phyloP scores from a whole-genome alignment of 2,888 invertebrate species.

The Protonemura montana region DNA sequence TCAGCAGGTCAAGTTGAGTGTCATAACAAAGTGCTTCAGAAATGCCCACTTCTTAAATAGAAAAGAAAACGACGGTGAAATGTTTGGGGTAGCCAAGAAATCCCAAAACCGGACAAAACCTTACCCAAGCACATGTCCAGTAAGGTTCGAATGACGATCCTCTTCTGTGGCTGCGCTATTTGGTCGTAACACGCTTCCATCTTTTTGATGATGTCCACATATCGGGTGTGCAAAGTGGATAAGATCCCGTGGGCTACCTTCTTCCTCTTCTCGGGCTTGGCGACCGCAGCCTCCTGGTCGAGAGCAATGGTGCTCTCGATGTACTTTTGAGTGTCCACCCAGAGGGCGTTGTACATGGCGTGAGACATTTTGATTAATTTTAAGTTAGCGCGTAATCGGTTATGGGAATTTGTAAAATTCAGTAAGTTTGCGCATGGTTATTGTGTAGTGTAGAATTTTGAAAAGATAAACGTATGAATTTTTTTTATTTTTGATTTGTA shows the following conservation, averaged over 20 bases:
- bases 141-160: conserved; percentile 64
- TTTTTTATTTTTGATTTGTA: not conserved
- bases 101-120: not conserved
- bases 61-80: no score
- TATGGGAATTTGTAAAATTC: no score
- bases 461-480: not conserved
- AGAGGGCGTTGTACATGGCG: conserved; percentile 36
- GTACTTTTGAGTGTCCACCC: conserved; percentile 17
- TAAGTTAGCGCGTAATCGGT: no score
- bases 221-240: conserved; percentile 57
- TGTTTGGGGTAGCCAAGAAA: no score
- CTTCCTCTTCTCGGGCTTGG: conserved; percentile 64
- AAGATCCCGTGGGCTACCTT: conserved; percentile 68
- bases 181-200: conserved; percentile 69
- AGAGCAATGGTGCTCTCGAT: conserved; percentile 17
- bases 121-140: conserved; percentile 57
- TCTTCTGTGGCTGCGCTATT: conserved; percentile 68
- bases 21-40: no score
- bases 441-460: not conserved
- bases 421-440: no score
- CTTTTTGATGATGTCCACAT: conserved; percentile 64
- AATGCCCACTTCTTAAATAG: no score
- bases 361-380: conserved; percentile 34
- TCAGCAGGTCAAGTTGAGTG: no score
- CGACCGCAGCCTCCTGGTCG: conserved; percentile 4